These are phyloP conservation scores for Pampusana beccarii DNA, from an alignment of 2,113 vertebrate genomes.

Conservation along the genomic window DNA sequence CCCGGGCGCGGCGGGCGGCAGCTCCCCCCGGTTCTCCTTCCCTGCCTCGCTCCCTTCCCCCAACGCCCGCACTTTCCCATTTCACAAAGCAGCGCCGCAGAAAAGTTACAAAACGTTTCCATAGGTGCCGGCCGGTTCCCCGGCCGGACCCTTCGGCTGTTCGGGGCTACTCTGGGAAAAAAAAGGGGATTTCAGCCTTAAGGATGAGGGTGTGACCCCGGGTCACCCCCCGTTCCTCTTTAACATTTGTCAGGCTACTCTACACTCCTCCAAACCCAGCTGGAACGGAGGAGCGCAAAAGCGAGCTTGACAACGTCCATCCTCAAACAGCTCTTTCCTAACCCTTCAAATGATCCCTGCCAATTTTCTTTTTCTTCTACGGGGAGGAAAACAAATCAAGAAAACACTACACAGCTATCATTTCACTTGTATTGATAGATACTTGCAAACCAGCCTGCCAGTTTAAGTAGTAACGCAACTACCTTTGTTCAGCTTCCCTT, in stretches of 20 bases:
- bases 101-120: background rate
- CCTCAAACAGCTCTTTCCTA: slow-evolving; percentile 5
- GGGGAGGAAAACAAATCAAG: slow-evolving; percentile 48
- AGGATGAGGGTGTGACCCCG: background rate
- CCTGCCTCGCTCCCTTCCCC: background rate
- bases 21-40: background rate
- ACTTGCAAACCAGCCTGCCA: background rate
- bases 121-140: background rate
- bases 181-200: background rate
- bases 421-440: slow-evolving; percentile 6
- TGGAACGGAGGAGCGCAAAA: background rate
- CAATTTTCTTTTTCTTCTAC: slow-evolving; percentile 16
- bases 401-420: slow-evolving; percentile 39
- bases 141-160: background rate
- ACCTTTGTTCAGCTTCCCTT: background rate
- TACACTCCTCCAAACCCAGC: background rate
- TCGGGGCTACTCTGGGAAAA: background rate
- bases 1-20: background rate
- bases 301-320: background rate
- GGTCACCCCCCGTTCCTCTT: fast-evolving
- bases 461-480: background rate
- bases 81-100: background rate
- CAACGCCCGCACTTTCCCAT: background rate
- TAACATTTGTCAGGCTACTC: background rate
- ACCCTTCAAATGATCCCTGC: background rate